Conservation (phyloP, 2,888 invertebrate species). For the Cosmia pyralina region DNA sequence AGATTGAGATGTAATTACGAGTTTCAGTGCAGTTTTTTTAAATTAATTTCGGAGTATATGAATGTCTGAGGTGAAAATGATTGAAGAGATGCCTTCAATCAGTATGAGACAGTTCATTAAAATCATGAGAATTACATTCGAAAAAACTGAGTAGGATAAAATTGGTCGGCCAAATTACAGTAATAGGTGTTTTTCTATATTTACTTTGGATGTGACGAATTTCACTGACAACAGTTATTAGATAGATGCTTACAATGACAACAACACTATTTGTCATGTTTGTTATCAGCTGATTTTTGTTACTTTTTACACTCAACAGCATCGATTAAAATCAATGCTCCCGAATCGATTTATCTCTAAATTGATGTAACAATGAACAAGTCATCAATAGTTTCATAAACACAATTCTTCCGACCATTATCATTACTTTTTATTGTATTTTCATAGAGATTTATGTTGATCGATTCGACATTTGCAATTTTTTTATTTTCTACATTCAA, state of each 20-base stretch:
- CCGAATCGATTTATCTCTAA: slow-evolving; percentile 34
- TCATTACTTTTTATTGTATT: slow-evolving; percentile 71
- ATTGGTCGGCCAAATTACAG: neutral
- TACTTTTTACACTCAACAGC: slow-evolving; percentile 4
- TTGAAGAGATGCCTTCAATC: too few species aligned
- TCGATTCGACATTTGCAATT: slow-evolving; percentile 69
- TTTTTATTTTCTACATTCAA: slow-evolving; percentile 67
- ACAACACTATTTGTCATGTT: neutral
- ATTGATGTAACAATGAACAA: slow-evolving; percentile 53
- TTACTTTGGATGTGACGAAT: neutral
- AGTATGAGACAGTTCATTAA: neutral
- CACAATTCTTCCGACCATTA: slow-evolving; percentile 60
- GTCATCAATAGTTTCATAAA: slow-evolving; percentile 51
- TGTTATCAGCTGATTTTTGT: neutral
- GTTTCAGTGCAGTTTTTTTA: slow-evolving; percentile 20
- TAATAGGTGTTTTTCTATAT: neutral
- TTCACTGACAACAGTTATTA: neutral
- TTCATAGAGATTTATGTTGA: slow-evolving; percentile 75
- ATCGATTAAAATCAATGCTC: slow-evolving; percentile 21
- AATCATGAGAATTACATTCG: too few species aligned
- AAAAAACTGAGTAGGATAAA: neutral
- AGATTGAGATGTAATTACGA: slow-evolving; percentile 34
- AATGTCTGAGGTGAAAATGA: neutral
- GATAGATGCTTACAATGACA: neutral
- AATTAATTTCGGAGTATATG: neutral